Evolutionary conservation across 2,888 invertebrate genomes (phyloP).

Genomic region (Platycheirus rosarum): DNA sequence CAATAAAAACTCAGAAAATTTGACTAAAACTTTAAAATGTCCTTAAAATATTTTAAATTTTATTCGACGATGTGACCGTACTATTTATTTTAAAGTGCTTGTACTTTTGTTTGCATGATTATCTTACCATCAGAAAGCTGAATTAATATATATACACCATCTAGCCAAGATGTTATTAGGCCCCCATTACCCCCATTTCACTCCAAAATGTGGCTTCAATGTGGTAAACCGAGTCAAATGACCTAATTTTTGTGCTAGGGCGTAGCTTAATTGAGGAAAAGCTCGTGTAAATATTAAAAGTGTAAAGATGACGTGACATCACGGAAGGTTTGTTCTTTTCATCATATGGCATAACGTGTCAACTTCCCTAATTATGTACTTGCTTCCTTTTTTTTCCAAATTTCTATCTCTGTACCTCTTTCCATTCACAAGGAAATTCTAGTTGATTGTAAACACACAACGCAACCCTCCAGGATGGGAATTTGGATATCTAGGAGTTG

Average conservation of each 20-base stretch:
- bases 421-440: not conserved
- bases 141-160: too few relatives aligned
- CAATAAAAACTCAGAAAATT: too few relatives aligned
- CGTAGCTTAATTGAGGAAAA: not conserved
- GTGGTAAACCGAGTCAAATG: not conserved
- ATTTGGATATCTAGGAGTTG: not conserved
- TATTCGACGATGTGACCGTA: too few relatives aligned
- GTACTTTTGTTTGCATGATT: too few relatives aligned
- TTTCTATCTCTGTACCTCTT: not conserved
- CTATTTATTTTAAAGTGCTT: too few relatives aligned
- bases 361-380: constrained; percentile 39
- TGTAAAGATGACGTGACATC: constrained; percentile 36
- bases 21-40: too few relatives aligned
- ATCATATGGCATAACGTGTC: constrained; percentile 33
- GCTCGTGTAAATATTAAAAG: constrained; percentile 7
- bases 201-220: not conserved
- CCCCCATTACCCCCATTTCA: too few relatives aligned
- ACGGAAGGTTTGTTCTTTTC: constrained; percentile 53
- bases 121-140: too few relatives aligned
- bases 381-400: constrained; percentile 16
- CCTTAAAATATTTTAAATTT: too few relatives aligned
- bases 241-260: not conserved
- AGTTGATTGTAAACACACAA: not conserved
- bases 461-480: too few relatives aligned
- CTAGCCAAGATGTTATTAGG: too few relatives aligned